Evolutionary conservation across 2,888 invertebrate species (phyloP).

Genomic region (Drosophila recens): DNA sequence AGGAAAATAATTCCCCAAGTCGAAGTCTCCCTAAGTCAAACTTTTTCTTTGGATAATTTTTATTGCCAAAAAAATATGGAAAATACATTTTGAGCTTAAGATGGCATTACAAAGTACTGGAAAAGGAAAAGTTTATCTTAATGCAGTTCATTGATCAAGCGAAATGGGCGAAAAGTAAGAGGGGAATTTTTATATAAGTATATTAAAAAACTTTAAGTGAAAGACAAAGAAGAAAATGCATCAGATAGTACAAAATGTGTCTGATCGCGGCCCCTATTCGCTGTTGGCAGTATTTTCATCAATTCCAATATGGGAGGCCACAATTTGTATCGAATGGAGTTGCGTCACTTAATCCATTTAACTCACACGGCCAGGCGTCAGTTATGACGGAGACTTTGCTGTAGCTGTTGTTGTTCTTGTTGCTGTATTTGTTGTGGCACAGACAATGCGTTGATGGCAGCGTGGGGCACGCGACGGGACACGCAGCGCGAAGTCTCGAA

Average conservation of each 20-base stretch:
- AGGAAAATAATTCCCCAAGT: no score
- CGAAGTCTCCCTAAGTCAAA: no score
- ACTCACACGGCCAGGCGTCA: constrained; percentile 57
- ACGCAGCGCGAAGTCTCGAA: constrained; percentile 52
- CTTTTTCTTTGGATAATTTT: no score
- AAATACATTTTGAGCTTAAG: no score
- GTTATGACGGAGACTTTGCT: constrained; percentile 54
- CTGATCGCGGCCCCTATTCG: constrained; percentile 54
- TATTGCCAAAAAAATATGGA: no score
- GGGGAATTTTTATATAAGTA: background rate
- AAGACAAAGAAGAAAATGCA: background rate
- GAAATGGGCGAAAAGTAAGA: background rate
- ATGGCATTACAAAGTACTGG: background rate
- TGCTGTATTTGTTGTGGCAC: no score
- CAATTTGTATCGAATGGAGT: constrained; percentile 71
- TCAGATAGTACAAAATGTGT: constrained; percentile 15
- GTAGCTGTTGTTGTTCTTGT: background rate
- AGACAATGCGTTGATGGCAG: constrained; percentile 40
- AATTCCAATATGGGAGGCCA: constrained; percentile 57
- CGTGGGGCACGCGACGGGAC: constrained; percentile 71
- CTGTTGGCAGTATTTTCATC: constrained; percentile 32
- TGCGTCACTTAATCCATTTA: constrained; percentile 78
- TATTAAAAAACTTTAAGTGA: background rate
- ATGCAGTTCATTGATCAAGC: background rate
- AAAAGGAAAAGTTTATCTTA: background rate